These are phyloP conservation scores for Sebastes schlegelii DNA, from an alignment of 2,113 vertebrate genomes.

Conservation along the genomic window DNA sequence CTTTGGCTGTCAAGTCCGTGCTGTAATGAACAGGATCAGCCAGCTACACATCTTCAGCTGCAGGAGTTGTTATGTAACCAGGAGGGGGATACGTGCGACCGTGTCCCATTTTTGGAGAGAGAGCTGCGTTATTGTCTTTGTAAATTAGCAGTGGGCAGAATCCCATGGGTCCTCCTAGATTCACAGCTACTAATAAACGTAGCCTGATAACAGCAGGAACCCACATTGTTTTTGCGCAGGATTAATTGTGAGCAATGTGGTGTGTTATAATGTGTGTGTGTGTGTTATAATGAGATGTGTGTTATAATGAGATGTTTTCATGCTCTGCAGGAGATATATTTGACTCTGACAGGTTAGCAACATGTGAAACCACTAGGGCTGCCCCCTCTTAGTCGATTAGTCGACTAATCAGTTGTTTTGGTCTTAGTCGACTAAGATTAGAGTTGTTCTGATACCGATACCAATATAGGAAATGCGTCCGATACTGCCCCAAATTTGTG, in stretches of 20 bases:
- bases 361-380: not conserved
- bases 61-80: constrained; percentile 58
- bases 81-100: constrained; percentile 5
- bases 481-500: too few species aligned
- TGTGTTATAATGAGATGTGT: not conserved
- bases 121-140: constrained; percentile 45
- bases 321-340: not conserved
- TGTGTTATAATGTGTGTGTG: too few species aligned
- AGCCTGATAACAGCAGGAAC: not conserved
- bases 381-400: too few species aligned
- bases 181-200: constrained; percentile 31
- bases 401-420: too few species aligned
- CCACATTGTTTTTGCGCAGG: not conserved
- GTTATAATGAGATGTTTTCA: not conserved
- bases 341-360: not conserved
- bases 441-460: too few species aligned
- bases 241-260: not conserved
- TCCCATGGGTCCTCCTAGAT: constrained; percentile 17
- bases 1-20: constrained; percentile 49
- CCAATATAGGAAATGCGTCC: too few species aligned
- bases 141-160: constrained; percentile 37
- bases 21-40: constrained; percentile 49
- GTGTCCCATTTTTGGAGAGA: constrained; percentile 32
- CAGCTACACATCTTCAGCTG: constrained; percentile 32
- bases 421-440: too few species aligned